These are phyloP conservation scores for Tenthredo mesomela DNA, from an alignment of 2,888 invertebrate genomes.

Conservation along the genomic window DNA sequence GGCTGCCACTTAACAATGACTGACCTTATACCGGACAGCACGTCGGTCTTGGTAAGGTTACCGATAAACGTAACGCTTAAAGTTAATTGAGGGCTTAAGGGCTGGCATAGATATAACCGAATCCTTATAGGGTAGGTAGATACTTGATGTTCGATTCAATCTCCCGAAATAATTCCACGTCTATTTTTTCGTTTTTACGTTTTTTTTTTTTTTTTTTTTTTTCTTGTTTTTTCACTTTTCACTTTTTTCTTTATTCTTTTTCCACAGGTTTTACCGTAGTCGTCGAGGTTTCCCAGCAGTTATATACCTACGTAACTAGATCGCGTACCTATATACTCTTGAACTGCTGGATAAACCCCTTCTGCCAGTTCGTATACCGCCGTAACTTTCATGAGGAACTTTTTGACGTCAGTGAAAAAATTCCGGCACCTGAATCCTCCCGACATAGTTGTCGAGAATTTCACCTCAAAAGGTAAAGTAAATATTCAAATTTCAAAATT, in stretches of 20 bases:
- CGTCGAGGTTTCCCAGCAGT: slow-evolving; percentile 18
- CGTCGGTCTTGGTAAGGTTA: neutral
- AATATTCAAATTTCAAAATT: slow-evolving; percentile 27
- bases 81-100: slow-evolving; percentile 25
- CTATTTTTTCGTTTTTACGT: neutral
- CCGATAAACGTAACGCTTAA: slow-evolving; percentile 33
- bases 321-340: slow-evolving; percentile 13
- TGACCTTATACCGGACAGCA: slow-evolving; percentile 27
- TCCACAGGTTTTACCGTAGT: slow-evolving; percentile 23
- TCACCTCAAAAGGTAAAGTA: slow-evolving; percentile 18
- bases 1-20: slow-evolving; percentile 22
- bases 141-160: slow-evolving; percentile 6
- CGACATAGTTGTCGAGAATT: slow-evolving; percentile 17
- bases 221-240: neutral
- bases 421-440: slow-evolving; percentile 10
- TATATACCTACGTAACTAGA: neutral
- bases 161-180: neutral
- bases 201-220: no score
- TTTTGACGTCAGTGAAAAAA: slow-evolving; percentile 22
- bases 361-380: neutral
- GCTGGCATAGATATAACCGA: neutral
- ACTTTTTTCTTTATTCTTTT: slow-evolving; percentile 3
- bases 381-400: slow-evolving; percentile 18
- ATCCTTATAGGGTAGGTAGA: slow-evolving; percentile 19
- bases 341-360: slow-evolving; percentile 13